phyloP scores from a whole-genome alignment of 1,140 invertebrate species.

The Aricia agestis region DNA sequence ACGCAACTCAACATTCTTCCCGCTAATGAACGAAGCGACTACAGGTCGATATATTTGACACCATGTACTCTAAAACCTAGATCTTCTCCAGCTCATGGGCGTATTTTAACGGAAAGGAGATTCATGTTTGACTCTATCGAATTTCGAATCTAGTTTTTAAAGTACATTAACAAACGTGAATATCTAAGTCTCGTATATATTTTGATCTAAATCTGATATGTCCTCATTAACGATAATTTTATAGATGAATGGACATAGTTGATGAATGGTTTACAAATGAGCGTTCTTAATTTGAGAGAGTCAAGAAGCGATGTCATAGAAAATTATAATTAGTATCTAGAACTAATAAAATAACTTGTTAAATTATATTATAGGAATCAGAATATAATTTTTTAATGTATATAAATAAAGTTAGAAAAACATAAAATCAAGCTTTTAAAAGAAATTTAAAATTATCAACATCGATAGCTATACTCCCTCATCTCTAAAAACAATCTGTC shows the following conservation, averaged over 20 bases:
- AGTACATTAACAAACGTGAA: conserved; percentile 12
- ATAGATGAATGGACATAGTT: conserved; percentile 22
- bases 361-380: no score
- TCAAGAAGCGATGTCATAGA: not conserved
- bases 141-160: not conserved
- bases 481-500: not conserved
- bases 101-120: not conserved
- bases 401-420: not conserved
- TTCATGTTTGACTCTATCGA: not conserved
- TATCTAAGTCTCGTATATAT: conserved; percentile 41
- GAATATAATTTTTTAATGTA: not conserved
- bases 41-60: conserved; percentile 40
- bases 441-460: not conserved
- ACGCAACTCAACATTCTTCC: conserved; percentile 34
- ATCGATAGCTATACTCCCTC: not conserved
- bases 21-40: conserved; percentile 40
- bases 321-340: no score
- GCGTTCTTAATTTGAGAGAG: not conserved
- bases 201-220: conserved; percentile 45
- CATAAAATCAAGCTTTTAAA: not conserved
- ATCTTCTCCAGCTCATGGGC: not conserved
- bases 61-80: conserved; percentile 15
- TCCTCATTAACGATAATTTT: conserved; percentile 34
- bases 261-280: conserved; percentile 6
- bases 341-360: no score